A percentile compares a stretch with the other conserved stretches of the same genome.
phyloP scores from a whole-genome alignment of 2,888 invertebrate species.

The Ctena decussata region DNA sequence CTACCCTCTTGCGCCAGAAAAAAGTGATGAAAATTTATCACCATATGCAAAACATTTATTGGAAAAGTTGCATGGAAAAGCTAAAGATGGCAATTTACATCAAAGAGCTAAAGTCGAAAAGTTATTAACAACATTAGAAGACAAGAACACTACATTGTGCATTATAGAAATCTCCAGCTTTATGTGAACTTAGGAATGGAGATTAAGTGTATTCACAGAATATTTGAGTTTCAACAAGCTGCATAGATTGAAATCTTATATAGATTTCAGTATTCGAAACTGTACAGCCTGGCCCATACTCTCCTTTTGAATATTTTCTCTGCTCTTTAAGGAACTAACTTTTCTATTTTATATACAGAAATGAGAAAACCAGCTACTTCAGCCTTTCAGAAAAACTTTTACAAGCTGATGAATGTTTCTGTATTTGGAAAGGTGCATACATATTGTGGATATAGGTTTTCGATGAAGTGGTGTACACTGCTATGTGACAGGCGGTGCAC shows the following conservation, averaged over 20 bases:
- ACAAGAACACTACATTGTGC: constrained; percentile 20
- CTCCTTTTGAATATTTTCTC: no score
- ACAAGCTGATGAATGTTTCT: no score
- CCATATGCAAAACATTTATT: background rate
- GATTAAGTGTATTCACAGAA: constrained; percentile 73
- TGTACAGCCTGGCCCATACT: no score
- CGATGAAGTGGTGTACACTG: no score
- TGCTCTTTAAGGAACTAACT: no score
- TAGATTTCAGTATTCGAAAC: constrained; percentile 66
- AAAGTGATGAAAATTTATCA: background rate
- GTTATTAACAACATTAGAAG: background rate
- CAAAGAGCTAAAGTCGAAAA: background rate
- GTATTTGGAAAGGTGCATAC: no score
- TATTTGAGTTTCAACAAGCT: constrained; percentile 77
- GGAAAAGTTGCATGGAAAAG: background rate
- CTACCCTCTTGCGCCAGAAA: background rate
- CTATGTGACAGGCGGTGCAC: no score
- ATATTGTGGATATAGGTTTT: no score
- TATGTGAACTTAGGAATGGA: constrained; percentile 70
- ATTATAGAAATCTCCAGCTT: constrained; percentile 82
- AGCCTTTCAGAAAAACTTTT: no score
- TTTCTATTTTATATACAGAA: no score
- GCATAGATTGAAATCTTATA: constrained; percentile 83
- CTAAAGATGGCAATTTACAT: background rate
- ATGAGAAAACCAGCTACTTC: no score